Base-by-base conservation (phyloP, 2,888 invertebrate genomes). In the Formica aserva region DNA sequence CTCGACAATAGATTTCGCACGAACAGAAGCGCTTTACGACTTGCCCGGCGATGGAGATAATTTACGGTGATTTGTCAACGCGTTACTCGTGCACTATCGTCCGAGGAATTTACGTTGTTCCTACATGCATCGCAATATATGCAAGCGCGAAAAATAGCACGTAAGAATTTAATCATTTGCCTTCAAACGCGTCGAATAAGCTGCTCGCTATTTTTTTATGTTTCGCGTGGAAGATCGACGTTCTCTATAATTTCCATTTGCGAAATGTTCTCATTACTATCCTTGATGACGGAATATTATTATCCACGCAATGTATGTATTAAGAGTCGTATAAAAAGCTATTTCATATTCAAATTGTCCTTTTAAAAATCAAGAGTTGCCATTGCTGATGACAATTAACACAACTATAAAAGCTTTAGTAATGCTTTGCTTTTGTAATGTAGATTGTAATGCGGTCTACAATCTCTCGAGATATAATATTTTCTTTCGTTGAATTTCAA, bases 1-100 rank as follows among this genome's bases (percentile, higher is more conserved):
- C 48, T 60, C 83, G 69, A 83, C 83, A 83, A 81, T 75, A 83
- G 83, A 83, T 83, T 81, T 81, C 55, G 35, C 81, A 55, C 83
- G 83, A 57, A 71, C 71, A 63, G 83, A 71, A 83, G 81, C 81
- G 81, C 67, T 83, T 83, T 83, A 83, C 83, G 75, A 41, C 72
- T 81, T 65, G 18, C 52, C 29, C 71, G 29, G 55, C 69, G 63
- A 71, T 72, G 71, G 55, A 55, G 83, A 82, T 83, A 83, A 83
- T 83, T 83, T 81, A 81, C 80, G 80, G 45, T 65, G 45, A 71
- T 72, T 81, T 65, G 83, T 71, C 62, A 57, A 55, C 67, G 38
- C 69, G 80, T 67, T 62, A 80, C 35, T 66, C 80, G 83, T 22
- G 62, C 69, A 55, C 52, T 62, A 69, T 80, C 78, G 62, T 69